phyloP scores from a whole-genome alignment of 2,888 invertebrate species.

The Melinaea menophilus region DNA sequence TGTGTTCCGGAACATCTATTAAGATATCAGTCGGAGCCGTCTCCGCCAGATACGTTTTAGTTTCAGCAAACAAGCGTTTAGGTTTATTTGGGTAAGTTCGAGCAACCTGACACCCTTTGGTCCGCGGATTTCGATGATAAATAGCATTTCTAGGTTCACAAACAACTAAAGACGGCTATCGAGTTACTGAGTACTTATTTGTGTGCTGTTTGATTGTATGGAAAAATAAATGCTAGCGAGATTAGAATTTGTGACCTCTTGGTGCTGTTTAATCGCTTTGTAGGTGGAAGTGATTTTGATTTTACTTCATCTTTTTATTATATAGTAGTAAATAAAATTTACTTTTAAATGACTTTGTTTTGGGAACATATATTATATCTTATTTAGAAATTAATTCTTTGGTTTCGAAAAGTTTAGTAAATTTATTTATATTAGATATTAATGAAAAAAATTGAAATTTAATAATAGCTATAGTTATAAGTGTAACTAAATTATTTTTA shows the following conservation, averaged over 20 bases:
- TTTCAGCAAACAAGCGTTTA: conserved; percentile 61
- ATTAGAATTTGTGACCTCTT: neutral
- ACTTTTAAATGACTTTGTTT: too few relatives aligned
- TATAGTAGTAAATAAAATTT: too few relatives aligned
- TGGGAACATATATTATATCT: too few relatives aligned
- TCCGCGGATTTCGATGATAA: conserved; percentile 68
- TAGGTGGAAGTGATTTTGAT: too few relatives aligned
- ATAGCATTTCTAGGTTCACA: conserved; percentile 68
- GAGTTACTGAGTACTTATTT: conserved; percentile 38
- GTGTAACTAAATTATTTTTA: too few relatives aligned
- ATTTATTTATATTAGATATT: too few relatives aligned
- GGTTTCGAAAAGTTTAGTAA: too few relatives aligned
- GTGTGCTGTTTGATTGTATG: neutral
- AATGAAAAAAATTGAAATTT: too few relatives aligned
- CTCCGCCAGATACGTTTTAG: conserved; percentile 62
- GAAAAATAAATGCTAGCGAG: conserved; percentile 4
- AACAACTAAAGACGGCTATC: conserved; percentile 69
- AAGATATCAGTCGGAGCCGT: conserved; percentile 51
- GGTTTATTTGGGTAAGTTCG: conserved; percentile 56
- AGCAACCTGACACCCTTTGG: conserved; percentile 70
- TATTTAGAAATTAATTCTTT: too few relatives aligned
- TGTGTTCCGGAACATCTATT: conserved; percentile 33
- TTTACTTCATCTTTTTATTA: too few relatives aligned
- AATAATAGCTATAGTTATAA: too few relatives aligned
- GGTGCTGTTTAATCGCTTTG: too few relatives aligned